Evolutionary conservation across 1,140 invertebrate species (phyloP).

Genomic region (Trachymyrmex septentrionalis): DNA sequence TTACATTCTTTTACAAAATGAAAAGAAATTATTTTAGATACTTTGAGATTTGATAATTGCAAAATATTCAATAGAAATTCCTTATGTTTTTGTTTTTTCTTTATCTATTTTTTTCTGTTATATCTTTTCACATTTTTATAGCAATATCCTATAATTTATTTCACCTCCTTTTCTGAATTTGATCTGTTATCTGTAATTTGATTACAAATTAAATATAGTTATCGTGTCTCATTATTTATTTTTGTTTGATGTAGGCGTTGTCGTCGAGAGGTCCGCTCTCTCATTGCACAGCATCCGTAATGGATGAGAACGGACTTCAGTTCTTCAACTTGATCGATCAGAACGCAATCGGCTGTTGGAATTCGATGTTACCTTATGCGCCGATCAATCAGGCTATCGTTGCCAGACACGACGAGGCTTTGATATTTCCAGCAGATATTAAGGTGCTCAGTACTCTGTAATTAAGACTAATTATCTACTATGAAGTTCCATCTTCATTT

Average conservation of each 20-base stretch:
- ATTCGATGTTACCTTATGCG: constrained; percentile 89
- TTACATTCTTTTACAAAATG: background rate
- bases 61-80: background rate
- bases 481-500: background rate
- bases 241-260: constrained; percentile 83
- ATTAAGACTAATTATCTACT: background rate
- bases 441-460: constrained; percentile 86
- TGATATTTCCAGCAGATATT: constrained; percentile 93
- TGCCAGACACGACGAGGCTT: constrained; percentile 91
- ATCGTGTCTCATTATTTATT: background rate
- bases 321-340: constrained; percentile 93
- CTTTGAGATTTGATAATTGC: background rate
- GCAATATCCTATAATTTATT: background rate
- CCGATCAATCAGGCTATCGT: constrained; percentile 90
- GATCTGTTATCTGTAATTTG: background rate
- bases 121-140: background rate
- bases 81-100: background rate
- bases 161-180: background rate
- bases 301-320: constrained; percentile 91
- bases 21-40: background rate
- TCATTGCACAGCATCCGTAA: constrained; percentile 91
- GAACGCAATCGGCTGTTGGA: constrained; percentile 94
- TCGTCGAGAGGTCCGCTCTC: constrained; percentile 88
- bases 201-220: background rate
- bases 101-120: background rate